Conservation (phyloP, 2,797 vertebrate genomes). For the Trachurus trachurus region DNA sequence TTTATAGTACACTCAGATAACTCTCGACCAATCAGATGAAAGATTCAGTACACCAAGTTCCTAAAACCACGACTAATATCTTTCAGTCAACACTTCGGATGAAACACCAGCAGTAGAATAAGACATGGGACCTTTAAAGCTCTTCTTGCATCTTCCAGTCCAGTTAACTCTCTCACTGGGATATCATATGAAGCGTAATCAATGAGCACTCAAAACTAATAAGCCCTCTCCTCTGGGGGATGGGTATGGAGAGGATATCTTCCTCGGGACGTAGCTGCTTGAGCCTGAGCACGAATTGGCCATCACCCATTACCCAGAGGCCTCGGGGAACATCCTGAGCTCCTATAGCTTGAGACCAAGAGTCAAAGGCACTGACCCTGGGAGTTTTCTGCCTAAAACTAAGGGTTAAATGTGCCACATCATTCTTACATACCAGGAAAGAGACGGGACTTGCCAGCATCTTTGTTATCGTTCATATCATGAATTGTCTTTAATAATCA, state of each 20-base stretch:
- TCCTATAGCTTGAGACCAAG: background rate
- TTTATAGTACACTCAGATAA: no score
- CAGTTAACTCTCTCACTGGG: background rate
- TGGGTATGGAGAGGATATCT: background rate
- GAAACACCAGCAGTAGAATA: no score
- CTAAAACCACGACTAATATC: no score
- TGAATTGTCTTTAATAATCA: constrained; percentile 72
- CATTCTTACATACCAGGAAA: background rate
- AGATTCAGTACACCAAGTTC: no score
- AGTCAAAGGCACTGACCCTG: background rate
- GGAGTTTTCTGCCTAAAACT: background rate
- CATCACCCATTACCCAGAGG: background rate
- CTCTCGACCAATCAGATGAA: no score
- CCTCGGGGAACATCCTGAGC: background rate
- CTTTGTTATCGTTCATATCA: background rate
- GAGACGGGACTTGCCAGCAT: background rate
- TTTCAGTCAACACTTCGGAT: no score
- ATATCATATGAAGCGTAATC: background rate
- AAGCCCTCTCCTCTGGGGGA: background rate
- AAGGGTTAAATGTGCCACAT: background rate
- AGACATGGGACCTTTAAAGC: no score
- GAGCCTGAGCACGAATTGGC: background rate
- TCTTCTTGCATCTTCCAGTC: no score
- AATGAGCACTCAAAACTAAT: background rate
- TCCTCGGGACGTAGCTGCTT: background rate